These are phyloP conservation scores for Procavia capensis DNA, from an alignment of 2,113 vertebrate genomes.

Conservation along the genomic window DNA sequence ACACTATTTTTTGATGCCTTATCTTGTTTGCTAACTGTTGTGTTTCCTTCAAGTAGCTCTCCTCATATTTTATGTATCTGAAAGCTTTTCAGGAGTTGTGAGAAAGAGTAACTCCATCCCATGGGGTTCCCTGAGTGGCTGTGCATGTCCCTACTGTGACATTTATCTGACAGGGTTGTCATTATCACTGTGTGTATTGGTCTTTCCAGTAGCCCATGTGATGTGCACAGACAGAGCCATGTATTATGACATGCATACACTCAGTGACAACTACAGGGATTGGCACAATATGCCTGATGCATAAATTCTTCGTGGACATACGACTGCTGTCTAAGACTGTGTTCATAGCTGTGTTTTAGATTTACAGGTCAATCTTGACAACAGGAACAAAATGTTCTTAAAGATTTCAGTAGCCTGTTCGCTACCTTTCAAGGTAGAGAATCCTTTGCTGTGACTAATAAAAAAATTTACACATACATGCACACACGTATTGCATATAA, in stretches of 20 bases:
- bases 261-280: neutral
- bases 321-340: neutral
- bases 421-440: neutral
- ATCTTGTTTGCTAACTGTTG: neutral
- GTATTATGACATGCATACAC: too few species aligned
- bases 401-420: neutral
- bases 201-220: neutral
- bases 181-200: neutral
- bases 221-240: neutral
- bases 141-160: too few species aligned
- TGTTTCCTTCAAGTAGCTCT: too few species aligned
- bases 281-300: neutral
- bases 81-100: neutral
- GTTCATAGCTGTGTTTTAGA: neutral
- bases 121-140: neutral
- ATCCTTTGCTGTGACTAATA: neutral
- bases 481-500: too few species aligned
- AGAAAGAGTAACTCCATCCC: neutral
- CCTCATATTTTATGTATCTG: neutral
- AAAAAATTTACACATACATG: too few species aligned
- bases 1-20: neutral
- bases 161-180: too few species aligned
- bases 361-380: neutral
- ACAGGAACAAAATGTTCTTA: neutral
- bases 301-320: fast-evolving